Conservation (phyloP, 2,113 vertebrate genomes). For the Caracal caracal region DNA sequence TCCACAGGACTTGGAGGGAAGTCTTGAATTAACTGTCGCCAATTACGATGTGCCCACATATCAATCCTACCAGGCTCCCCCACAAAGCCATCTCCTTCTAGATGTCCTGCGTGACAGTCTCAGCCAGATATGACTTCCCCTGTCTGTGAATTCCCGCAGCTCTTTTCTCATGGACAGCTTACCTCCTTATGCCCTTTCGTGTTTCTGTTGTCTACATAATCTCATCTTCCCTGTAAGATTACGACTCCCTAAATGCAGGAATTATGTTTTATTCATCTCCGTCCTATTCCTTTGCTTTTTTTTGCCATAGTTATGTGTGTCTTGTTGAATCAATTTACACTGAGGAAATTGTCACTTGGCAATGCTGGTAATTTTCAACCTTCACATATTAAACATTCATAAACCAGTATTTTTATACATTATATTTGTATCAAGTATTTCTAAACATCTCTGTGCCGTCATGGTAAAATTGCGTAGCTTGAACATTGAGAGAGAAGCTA, state of each 20-base stretch:
- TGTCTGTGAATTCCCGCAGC: neutral
- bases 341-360: neutral
- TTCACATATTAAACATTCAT: neutral
- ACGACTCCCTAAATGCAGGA: neutral
- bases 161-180: neutral
- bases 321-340: conserved; percentile 32
- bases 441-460: neutral
- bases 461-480: neutral
- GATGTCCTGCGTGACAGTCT: neutral
- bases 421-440: neutral
- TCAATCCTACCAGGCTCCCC: neutral
- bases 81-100: neutral
- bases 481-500: neutral
- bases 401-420: neutral
- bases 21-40: neutral
- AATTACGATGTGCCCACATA: neutral
- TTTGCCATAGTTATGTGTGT: neutral
- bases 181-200: neutral
- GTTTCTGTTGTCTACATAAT: neutral
- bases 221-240: neutral
- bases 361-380: neutral
- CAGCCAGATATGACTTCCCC: neutral
- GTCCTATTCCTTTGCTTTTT: neutral
- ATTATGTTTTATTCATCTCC: conserved; percentile 5
- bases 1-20: neutral